Conservation (phyloP, 64 coral and sea anemone genomes). For the Platygyra sinensis region DNA sequence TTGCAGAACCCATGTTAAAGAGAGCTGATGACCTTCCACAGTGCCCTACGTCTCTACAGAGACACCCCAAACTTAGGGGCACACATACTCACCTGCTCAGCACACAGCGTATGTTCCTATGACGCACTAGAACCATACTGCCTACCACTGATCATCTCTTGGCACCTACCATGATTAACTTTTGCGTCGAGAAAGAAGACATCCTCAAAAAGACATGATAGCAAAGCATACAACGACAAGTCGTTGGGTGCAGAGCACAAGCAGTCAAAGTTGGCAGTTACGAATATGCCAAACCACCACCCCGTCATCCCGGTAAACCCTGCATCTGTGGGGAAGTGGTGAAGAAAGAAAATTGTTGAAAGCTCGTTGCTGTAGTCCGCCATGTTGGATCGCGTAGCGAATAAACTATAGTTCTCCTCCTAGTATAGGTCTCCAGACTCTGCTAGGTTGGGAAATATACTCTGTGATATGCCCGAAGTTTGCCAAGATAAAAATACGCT, state of each 20-base stretch:
- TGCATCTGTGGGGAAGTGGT: too few relatives aligned
- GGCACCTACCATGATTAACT: constrained; percentile 42
- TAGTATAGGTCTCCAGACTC: too few relatives aligned
- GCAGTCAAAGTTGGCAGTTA: too few relatives aligned
- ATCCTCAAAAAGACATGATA: constrained; percentile 1
- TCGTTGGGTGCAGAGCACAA: neutral
- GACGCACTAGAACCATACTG: constrained; percentile 49
- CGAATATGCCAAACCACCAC: too few relatives aligned
- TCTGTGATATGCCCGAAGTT: too few relatives aligned
- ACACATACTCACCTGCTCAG: constrained; percentile 66
- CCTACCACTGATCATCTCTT: constrained; percentile 48
- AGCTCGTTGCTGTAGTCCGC: too few relatives aligned
- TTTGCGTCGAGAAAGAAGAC: neutral
- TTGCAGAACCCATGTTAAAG: constrained; percentile 45
- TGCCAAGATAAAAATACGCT: too few relatives aligned
- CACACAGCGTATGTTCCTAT: constrained; percentile 44
- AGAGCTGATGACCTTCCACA: constrained; percentile 39
- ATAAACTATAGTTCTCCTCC: too few relatives aligned
- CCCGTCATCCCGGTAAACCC: too few relatives aligned
- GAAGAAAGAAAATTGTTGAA: too few relatives aligned
- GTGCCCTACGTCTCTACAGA: constrained; percentile 36
- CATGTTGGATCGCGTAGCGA: too few relatives aligned
- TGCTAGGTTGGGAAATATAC: too few relatives aligned
- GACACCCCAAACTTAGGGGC: constrained; percentile 50
- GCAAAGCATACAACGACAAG: neutral